These are phyloP conservation scores for Hapalemur alaotrensis DNA, from an alignment of 2,797 vertebrate species.

Conservation along the genomic window DNA sequence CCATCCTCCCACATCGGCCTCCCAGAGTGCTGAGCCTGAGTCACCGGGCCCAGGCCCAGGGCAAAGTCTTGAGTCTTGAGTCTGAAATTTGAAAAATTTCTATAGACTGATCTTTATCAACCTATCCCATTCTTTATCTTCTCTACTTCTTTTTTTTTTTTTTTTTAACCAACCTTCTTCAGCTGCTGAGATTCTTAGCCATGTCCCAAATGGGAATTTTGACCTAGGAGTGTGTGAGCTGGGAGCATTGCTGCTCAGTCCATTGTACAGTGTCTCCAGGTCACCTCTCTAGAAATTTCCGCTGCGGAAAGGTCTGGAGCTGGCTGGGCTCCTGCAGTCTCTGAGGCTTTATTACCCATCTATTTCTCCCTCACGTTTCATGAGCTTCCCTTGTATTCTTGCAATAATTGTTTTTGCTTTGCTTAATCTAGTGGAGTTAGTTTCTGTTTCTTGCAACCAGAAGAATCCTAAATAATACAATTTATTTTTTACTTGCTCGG, in stretches of 20 bases:
- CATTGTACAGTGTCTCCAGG: too few relatives aligned
- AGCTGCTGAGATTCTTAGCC: neutral
- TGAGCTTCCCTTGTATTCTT: neutral
- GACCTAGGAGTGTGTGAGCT: neutral
- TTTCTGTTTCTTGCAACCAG: neutral
- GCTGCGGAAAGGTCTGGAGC: neutral
- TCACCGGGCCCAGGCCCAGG: neutral
- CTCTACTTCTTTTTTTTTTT: neutral
- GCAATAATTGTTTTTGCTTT: neutral
- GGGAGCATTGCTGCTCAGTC: too few relatives aligned
- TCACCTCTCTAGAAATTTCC: neutral
- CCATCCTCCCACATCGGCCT: too few relatives aligned
- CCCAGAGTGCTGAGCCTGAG: too few relatives aligned
- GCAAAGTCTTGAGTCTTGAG: neutral
- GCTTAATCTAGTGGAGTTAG: neutral
- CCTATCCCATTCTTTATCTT: neutral
- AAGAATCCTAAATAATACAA: neutral
- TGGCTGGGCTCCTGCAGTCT: neutral
- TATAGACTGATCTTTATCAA: neutral
- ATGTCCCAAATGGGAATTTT: neutral
- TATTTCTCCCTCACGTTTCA: neutral
- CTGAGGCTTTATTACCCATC: neutral
- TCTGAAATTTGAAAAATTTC: neutral
- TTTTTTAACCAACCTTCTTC: neutral
- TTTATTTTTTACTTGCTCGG: neutral